phyloP scores from a whole-genome alignment of 2,113 vertebrate species.

The Hystrix cristata region DNA sequence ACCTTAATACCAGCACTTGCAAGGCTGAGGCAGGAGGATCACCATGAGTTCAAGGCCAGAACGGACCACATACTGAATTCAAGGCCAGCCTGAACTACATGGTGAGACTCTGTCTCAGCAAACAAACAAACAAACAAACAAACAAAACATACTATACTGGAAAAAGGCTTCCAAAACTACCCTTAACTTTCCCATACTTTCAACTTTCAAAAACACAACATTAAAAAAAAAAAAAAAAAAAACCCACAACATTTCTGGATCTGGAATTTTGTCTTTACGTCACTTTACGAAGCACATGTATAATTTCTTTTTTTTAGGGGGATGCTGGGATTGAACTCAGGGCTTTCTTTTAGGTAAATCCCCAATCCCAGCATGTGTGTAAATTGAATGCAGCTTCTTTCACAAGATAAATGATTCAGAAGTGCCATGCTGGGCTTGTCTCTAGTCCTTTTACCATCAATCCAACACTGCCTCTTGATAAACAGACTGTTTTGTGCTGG shows the following conservation, averaged over 20 bases:
- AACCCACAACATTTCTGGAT: neutral
- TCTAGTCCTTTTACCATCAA: neutral
- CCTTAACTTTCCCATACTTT: neutral
- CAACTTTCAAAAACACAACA: neutral
- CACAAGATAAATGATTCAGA: constrained; percentile 20
- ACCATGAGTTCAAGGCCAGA: neutral
- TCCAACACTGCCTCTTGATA: constrained; percentile 20
- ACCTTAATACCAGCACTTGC: neutral
- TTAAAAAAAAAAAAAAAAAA: no score
- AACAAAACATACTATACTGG: neutral
- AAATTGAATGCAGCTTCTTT: neutral
- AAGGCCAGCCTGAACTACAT: neutral
- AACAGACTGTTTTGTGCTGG: neutral
- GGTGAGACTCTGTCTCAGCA: neutral
- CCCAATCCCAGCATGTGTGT: no score
- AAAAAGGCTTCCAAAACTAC: neutral
- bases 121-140: neutral
- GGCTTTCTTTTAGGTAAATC: no score
- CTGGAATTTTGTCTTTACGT: neutral
- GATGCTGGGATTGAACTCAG: no score
- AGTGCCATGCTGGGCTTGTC: neutral
- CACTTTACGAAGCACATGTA: neutral
- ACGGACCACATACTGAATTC: neutral
- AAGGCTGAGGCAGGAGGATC: neutral
- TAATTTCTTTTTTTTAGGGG: neutral